Evolutionary conservation across 2,113 vertebrate genomes (phyloP), one percentile per base, ranked within the genome.

Genomic region (Recurvirostra avosetta): DNA sequence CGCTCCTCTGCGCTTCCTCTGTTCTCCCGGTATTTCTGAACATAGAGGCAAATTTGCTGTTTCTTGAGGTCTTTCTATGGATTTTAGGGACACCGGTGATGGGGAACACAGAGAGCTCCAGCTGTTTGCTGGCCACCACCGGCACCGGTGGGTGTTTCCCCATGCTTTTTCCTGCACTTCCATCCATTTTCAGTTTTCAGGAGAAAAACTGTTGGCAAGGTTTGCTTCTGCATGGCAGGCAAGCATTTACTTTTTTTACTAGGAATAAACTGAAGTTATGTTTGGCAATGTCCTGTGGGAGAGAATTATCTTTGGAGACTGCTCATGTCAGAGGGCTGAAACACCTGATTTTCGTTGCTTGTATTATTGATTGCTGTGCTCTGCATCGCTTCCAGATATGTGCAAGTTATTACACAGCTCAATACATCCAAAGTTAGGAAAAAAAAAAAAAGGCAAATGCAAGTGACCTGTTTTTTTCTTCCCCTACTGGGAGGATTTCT

Each of bases 341-440:
- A 95, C 93, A 94, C 91, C 94, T 94, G 95, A 95, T 97, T 92
- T 94, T 95, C 5, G 7, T 63, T 76, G 95, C 97, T 88, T 95
- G 94, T 94, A 79, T 97, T 97, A 96, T 96, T 91, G 97, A 97
- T 95, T 91, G 89, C 84, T 95, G 94, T 41, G 76, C 91, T 95
- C 94, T 92, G 91, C 91, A 92, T 95, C 6, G 84, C 94, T 97
- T 87, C 92, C 91, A 92, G 94, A 85, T 94, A 95, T 61, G 70
- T 95, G 81, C 89, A 90, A 91, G 93, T 95, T 97, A 97, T 96
- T 92, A 97, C 87, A 94, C 92, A 97, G 91, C 84, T 97, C 97
- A 96, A 83, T 88, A 97, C 74, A 95, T 85, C 74, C 77, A 34
- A 91, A 96, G 91, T 85, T 70, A 67, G 87, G 56, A 13, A 7